Base-by-base conservation (phyloP, 2,888 invertebrate species). In the Neoascia interrupta region DNA sequence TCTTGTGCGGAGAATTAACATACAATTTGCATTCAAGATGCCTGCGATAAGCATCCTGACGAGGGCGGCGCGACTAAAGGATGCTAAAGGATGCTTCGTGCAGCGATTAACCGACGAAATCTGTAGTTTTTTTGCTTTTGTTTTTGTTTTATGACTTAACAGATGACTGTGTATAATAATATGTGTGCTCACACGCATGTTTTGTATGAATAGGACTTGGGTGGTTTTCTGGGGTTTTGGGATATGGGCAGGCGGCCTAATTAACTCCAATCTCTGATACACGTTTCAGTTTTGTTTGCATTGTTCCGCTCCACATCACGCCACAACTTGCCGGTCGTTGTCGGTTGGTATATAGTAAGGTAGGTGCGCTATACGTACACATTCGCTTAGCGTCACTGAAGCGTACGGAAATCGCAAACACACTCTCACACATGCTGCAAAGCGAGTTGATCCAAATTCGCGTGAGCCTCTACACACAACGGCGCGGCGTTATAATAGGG, bases 11-110 rank as follows among this genome's bases (percentile, higher is more conserved):
- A 16, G 76, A 72, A 76, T 76, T 76, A 76, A 60, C 72, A 72
- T 72, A 76, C 72, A 66, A 76, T 76, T 76, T 76, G 76, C 76
- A 72, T 72, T 76, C 76, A 64, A 72, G 58, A 72, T 72, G 70
- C 64, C 64, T 53, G 64, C 60, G 64, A 76, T 76, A 76, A 76
- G 64, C 58, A 72, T 72, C 49, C 34, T 41, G 31, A 15, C 15
- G 53, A 23, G 72, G 54, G 51, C 3, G 41, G 13, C 21, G 6
- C 36, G 36, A n/a, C n/a, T n/a, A 10, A 26, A 13, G 21, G 19
- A 15, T 66, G 34, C 19, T 18, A 26, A 8, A 1, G 39, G 19
- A 37, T 43, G 13, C 15, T 26, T 8, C 45, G 51, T 53, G 53
- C 58, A 54, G 41, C 58, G 64, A 41, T 61, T 49, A 54, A 56